A percentile compares a stretch with the other conserved stretches of the same genome.
Conservation (phyloP, 2,888 invertebrate species). For the Chaitophorus viminalis region DNA sequence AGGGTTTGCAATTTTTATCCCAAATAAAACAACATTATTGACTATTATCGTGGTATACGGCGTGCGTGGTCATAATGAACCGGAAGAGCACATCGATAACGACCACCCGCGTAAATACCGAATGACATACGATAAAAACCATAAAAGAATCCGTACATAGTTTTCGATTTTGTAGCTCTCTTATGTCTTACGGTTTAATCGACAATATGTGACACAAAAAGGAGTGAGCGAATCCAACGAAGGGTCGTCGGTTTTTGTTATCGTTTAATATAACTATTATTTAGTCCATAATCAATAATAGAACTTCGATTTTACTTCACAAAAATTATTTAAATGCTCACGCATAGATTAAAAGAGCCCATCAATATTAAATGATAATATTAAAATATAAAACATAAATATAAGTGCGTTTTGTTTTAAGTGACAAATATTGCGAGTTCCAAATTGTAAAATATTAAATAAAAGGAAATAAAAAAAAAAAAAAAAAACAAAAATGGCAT, state of each 20-base stretch:
- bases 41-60: constrained; percentile 20
- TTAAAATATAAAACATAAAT: neutral
- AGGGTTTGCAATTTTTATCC: neutral
- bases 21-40: neutral
- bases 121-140: constrained; percentile 36
- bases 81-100: constrained; percentile 40
- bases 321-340: neutral
- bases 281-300: neutral
- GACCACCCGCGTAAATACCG: constrained; percentile 43
- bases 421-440: neutral
- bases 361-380: neutral
- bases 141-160: constrained; percentile 37
- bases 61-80: constrained; percentile 20
- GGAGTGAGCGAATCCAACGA: neutral
- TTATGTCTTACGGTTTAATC: constrained; percentile 10
- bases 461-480: constrained; percentile 23
- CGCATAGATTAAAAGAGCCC: neutral
- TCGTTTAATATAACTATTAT: neutral
- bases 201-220: constrained; percentile 16
- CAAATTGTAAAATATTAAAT: constrained; percentile 3
- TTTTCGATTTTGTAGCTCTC: constrained; percentile 27
- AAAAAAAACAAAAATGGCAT: constrained; percentile 5
- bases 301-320: neutral
- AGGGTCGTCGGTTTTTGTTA: neutral
- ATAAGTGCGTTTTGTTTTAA: neutral